phyloP scores from a whole-genome alignment of 1,140 invertebrate genomes.

The Samia ricini region DNA sequence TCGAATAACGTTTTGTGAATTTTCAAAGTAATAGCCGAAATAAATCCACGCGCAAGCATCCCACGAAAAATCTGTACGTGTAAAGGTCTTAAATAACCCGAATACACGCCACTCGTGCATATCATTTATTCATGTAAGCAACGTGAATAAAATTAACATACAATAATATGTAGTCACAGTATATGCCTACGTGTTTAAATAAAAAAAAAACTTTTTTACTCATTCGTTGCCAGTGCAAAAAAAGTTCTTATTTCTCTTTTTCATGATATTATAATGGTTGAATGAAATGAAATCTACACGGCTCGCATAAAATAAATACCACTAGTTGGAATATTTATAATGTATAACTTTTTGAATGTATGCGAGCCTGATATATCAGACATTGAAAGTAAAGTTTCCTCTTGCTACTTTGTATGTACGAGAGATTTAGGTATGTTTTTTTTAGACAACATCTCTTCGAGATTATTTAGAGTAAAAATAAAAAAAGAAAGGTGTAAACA shows the following conservation, averaged over 20 bases:
- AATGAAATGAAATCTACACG: constrained; percentile 4
- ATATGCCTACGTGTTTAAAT: constrained; percentile 8
- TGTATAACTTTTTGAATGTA: constrained; percentile 7
- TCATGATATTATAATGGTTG: constrained; percentile 10
- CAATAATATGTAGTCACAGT: background rate
- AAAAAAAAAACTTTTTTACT: constrained; percentile 15
- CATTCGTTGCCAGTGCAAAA: constrained; percentile 10
- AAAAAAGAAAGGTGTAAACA: too few relatives aligned
- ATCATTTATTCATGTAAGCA: constrained; percentile 4
- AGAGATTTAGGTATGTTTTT: too few relatives aligned
- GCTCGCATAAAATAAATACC: constrained; percentile 13
- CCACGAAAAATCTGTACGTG: background rate
- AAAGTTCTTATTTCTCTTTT: constrained; percentile 11
- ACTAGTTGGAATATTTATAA: background rate
- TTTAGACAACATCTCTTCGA: too few relatives aligned
- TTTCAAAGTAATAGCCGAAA: background rate
- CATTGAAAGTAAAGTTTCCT: background rate
- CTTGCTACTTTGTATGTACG: too few relatives aligned
- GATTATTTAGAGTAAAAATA: too few relatives aligned
- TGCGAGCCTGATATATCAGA: constrained; percentile 1
- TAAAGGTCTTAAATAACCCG: background rate
- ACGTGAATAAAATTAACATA: constrained; percentile 7
- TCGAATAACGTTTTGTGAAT: too few relatives aligned
- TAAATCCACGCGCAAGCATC: background rate
- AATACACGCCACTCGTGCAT: background rate